Conservation (phyloP, 2,888 invertebrate species). For the Bellardia bayeri region DNA sequence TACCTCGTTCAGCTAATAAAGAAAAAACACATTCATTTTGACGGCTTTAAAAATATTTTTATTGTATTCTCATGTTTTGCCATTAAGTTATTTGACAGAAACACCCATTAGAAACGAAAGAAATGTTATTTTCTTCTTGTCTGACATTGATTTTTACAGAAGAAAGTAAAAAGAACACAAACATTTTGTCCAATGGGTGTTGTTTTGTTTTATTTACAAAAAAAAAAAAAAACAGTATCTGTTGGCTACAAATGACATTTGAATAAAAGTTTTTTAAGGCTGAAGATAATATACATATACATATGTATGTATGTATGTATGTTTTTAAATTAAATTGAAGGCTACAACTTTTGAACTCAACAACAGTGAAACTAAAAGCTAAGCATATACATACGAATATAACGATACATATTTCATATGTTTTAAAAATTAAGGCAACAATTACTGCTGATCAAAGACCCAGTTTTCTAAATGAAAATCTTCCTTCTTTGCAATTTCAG, state of each 20-base stretch:
- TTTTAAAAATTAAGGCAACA: no score
- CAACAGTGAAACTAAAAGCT: not conserved
- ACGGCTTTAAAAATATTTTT: conserved; percentile 25
- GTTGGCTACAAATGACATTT: not conserved
- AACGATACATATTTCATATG: no score
- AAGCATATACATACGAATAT: not conserved
- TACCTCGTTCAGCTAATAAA: not conserved
- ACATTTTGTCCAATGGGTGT: not conserved
- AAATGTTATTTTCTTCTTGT: conserved; percentile 35
- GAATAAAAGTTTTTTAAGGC: not conserved
- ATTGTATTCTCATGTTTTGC: conserved; percentile 26
- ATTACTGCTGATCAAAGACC: no score
- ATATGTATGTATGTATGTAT: not conserved
- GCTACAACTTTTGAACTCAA: not conserved
- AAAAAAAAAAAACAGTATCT: not conserved
- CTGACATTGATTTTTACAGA: conserved; percentile 52
- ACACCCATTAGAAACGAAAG: conserved; percentile 4
- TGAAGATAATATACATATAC: not conserved
- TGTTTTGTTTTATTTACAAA: not conserved
- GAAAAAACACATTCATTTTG: not conserved
- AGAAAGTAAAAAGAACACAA: not conserved
- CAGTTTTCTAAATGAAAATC: no score
- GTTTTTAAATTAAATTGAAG: not conserved
- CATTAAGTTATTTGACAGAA: conserved; percentile 6
- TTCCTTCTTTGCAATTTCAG: no score